A percentile compares a stretch with the other conserved stretches of the same genome.
phyloP scores from a whole-genome alignment of 2,888 invertebrate genomes.

The Acleris emargana region DNA sequence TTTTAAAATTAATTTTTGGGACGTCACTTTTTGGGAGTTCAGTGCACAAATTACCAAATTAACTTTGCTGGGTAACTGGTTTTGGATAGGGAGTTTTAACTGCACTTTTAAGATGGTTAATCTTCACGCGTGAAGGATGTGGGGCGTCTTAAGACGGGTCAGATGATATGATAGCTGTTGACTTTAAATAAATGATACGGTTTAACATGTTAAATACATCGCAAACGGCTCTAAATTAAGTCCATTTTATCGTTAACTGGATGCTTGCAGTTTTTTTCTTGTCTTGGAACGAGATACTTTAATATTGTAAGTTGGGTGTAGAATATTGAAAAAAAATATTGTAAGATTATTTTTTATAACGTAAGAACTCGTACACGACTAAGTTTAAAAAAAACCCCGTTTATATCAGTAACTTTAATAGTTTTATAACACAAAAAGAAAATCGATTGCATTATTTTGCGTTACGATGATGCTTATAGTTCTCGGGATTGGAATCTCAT shows the following conservation, averaged over 20 bases:
- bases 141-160: constrained; percentile 25
- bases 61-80: background rate
- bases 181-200: constrained; percentile 37
- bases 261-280: constrained; percentile 12
- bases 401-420: no score
- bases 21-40: constrained; percentile 26
- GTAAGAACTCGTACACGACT: no score
- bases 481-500: no score
- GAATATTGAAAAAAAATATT: no score
- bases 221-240: constrained; percentile 34
- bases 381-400: no score
- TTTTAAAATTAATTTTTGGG: constrained; percentile 53
- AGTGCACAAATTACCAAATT: constrained; percentile 4
- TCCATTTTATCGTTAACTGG: constrained; percentile 28
- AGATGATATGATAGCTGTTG: constrained; percentile 32
- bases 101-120: constrained; percentile 5
- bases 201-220: constrained; percentile 33
- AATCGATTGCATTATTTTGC: no score
- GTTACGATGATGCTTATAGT: no score
- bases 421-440: no score
- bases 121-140: constrained; percentile 21
- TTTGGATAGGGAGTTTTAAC: background rate
- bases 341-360: no score
- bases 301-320: background rate
- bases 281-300: constrained; percentile 19